Base-by-base conservation (phyloP, 1,140 invertebrate genomes). In the Mamestra configurata region DNA sequence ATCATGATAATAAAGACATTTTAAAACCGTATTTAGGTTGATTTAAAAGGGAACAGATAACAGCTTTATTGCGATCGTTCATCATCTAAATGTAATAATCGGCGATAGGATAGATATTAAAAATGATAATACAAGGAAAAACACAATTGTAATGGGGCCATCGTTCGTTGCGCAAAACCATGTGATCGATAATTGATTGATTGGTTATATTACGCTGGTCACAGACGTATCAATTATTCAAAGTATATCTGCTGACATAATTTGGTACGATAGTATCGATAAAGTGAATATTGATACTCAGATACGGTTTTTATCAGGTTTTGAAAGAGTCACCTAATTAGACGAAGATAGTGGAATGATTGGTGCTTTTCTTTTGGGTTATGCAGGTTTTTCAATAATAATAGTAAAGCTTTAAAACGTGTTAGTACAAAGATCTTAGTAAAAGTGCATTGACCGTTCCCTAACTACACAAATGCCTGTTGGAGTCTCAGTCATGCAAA, bases 221-320 rank as follows among this genome's bases (percentile, higher is more conserved):
- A 35, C 15, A 87, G 78, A 59, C 55, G 31, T 4, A 84, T 84
- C 83, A 22, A 91, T 93, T 93, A 92, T 92, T 89, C 86, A 89
- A 82, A 87, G 77, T 18, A 18, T 92, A 92, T 90, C 90, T 79
- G 71, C 80, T 88, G 89, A 92, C 88, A 91, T 92, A 86, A 93
- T 91, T 88, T 84, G 27, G 79, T 71, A 66, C 51, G 82, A 85
- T 87, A 89, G 79, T 82, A 75, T 64, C 55, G 27, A 64, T 73
- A 68, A 68, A 64, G 18, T 3, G 31, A 49, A 43, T 76, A 73
- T 66, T 49, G 81, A 53, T 53, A 77, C 64, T 0, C 6, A 22
- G 55, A 53, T 59, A 35, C 13, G 20, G 51, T 7, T 73, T 46
- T 53, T 72, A 72, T 72, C 68, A 27, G 22, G 20, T 53, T 18